Evolutionary conservation across 92 coral and sea anemone genomes (phyloP), one percentile per base, ranked within the genome.

Genomic region (Paragorgia papillata): DNA sequence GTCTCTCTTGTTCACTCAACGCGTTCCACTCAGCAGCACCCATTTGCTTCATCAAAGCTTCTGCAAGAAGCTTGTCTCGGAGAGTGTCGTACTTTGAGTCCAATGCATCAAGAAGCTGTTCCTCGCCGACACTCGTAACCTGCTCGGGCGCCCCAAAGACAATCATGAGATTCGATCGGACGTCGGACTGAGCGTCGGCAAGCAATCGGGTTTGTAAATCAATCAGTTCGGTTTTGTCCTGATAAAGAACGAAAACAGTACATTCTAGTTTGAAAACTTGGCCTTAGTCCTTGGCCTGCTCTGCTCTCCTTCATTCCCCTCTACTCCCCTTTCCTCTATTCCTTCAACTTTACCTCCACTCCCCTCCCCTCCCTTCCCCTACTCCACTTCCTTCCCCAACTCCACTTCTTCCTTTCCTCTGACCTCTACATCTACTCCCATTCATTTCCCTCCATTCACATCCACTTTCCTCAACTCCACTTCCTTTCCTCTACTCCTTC

Each of bases 21-120:
- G 94, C 91, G 67, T 75, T 82, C 97, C 98, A 94, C 76, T 91
- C 98, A 2, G 92, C 82, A 28, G 87, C 92, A 46, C 98, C 95
- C 63, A 88, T 62, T 77, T 94, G 97, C 26, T 88, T 85, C 54
- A 91, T 83, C 66, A 94, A 81, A 5, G 95, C 89, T 21, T 94
- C 98, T 22, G 97, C 86, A 67, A 94, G 59, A 57, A 94, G 85
- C 76, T 85, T 94, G 84, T 94, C 97, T 44, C 91, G 85, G 77
- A 94, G 88, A 7, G 92, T 96, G 66, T 94, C 98, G 74, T 91
- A 94, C 69, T 94, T 94, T 79, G 89, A 88, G 62, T 91, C 91
- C 84, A 94, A 62, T 8, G 98, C 98, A 51, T 94, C 92, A 9
- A 92, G 79, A 40, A 94, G 90, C 76, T 89, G 94, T 18, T 88